Evolutionary conservation across 2,113 vertebrate species (phyloP).

Genomic region (Rutilus rutilus): DNA sequence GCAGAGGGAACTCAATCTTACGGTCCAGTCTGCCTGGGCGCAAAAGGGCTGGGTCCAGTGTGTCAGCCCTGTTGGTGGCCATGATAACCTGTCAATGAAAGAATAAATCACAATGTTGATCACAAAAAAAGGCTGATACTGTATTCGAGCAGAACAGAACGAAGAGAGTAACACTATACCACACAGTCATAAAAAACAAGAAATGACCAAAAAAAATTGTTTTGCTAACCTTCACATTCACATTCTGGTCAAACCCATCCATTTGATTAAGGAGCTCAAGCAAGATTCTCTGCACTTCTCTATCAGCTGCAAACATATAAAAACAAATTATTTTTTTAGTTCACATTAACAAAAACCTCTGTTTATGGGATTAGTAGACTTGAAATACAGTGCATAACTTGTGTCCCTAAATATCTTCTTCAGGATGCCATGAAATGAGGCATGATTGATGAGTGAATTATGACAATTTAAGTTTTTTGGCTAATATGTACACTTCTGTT

Average conservation of each 20-base stretch:
- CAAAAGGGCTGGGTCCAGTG: conserved; percentile 89
- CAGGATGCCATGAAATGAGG: background rate
- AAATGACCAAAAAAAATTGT: background rate
- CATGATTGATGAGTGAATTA: background rate
- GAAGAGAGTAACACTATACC: background rate
- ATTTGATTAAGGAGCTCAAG: conserved; percentile 95
- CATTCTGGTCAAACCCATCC: conserved; percentile 96
- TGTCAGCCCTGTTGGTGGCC: conserved; percentile 95
- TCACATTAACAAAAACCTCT: background rate
- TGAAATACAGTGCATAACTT: no score
- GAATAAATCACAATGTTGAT: background rate
- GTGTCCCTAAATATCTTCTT: background rate
- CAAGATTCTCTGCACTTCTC: conserved; percentile 92
- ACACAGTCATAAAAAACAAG: background rate
- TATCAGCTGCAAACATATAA: conserved; percentile 78
- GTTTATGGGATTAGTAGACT: background rate
- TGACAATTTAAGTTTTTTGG: background rate
- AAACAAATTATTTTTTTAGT: no score
- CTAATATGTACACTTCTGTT: background rate
- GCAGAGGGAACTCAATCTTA: conserved; percentile 93
- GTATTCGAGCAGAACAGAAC: background rate
- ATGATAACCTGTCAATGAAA: conserved; percentile 85
- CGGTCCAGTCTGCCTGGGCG: conserved; percentile 89
- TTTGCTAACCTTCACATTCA: conserved; percentile 88
- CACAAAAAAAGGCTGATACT: background rate